Evolutionary conservation across 2,888 invertebrate genomes (phyloP).

Genomic region (Hirtodrosophila confusa): DNA sequence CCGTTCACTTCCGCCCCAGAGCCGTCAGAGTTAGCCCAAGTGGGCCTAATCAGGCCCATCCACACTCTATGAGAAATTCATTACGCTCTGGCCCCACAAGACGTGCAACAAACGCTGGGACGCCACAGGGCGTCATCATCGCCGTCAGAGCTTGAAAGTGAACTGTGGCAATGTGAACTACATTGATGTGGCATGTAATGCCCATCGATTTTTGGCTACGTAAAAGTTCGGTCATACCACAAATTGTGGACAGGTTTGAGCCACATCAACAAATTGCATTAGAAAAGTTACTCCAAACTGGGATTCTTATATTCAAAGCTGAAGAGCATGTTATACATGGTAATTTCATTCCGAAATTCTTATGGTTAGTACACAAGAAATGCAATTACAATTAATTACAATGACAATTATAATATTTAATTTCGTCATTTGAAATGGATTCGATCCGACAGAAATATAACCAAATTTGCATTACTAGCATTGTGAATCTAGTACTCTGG

Average conservation of each 20-base stretch:
- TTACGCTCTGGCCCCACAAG: slow-evolving; percentile 45
- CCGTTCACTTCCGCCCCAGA: slow-evolving; percentile 67
- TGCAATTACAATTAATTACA: too few species aligned
- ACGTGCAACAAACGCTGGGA: slow-evolving; percentile 22
- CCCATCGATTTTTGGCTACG: slow-evolving; percentile 27
- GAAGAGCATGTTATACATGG: too few species aligned
- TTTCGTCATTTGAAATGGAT: too few species aligned
- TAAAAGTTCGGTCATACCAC: slow-evolving; percentile 3
- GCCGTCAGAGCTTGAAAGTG: slow-evolving; percentile 61
- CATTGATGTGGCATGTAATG: slow-evolving; percentile 51
- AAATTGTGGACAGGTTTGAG: neutral
- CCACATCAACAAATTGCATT: too few species aligned
- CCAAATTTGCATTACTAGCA: too few species aligned
- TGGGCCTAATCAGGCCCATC: slow-evolving; percentile 57
- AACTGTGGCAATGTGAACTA: slow-evolving; percentile 57
- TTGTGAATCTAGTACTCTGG: too few species aligned
- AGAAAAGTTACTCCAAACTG: too few species aligned
- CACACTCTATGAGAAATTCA: slow-evolving; percentile 20
- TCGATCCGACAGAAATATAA: too few species aligned
- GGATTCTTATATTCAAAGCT: too few species aligned
- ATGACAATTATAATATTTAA: too few species aligned
- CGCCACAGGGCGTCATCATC: slow-evolving; percentile 56
- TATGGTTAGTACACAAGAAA: too few species aligned
- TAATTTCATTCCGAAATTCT: too few species aligned
- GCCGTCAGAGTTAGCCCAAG: slow-evolving; percentile 30